phyloP scores from a whole-genome alignment of 2,888 invertebrate genomes.

The Lacanobia wlatinum region DNA sequence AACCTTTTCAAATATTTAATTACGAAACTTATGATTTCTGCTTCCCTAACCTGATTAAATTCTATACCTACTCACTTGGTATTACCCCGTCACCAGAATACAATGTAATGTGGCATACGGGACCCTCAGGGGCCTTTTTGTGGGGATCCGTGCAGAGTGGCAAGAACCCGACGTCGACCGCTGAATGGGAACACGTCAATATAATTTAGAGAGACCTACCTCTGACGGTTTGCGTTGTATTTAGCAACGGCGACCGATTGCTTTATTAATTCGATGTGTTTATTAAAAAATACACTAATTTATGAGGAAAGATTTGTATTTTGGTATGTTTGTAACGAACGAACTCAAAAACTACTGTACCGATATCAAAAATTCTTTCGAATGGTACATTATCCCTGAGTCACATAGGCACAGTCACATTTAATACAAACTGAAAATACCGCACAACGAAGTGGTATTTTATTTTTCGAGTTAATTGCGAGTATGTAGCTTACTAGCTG shows the following conservation, averaged over 20 bases:
- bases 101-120: conserved; percentile 42
- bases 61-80: conserved; percentile 7
- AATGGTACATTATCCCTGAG: too few species aligned
- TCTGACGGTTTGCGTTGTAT: conserved; percentile 8
- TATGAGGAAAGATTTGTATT: too few species aligned
- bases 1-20: background rate
- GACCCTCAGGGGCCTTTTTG: conserved; percentile 52
- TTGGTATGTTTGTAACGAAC: too few species aligned
- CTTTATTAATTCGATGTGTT: background rate
- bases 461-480: too few species aligned
- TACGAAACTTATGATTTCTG: background rate
- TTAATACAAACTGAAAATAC: too few species aligned
- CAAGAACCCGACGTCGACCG: conserved; percentile 27
- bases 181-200: conserved; percentile 47
- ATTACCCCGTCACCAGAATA: conserved; percentile 44
- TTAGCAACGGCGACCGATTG: conserved; percentile 40
- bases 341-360: too few species aligned
- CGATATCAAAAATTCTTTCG: too few species aligned
- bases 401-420: too few species aligned
- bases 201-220: conserved; percentile 48
- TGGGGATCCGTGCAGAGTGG: conserved; percentile 24
- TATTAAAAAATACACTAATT: too few species aligned
- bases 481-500: too few species aligned
- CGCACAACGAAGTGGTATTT: too few species aligned
- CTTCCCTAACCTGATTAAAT: conserved; percentile 15